These are phyloP conservation scores for Chitala chitala DNA, from an alignment of 2,113 vertebrate genomes.

Conservation along the genomic window DNA sequence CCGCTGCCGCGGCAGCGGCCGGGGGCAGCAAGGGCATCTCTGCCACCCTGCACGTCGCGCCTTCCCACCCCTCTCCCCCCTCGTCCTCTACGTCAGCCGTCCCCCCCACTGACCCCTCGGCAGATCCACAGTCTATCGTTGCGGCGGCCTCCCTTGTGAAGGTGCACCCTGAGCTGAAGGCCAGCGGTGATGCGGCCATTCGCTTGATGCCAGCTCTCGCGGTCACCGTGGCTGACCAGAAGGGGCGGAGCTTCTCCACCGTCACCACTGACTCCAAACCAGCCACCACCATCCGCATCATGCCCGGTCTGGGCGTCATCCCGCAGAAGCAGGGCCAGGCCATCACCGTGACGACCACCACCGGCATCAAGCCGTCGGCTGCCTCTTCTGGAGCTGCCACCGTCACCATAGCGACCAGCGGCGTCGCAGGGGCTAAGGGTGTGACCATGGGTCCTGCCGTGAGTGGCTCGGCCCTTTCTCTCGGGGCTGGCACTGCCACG, in stretches of 20 bases:
- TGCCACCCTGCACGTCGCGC: conserved; percentile 81
- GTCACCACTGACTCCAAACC: conserved; percentile 76
- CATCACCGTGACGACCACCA: conserved; percentile 73
- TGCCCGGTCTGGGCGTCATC: conserved; percentile 88
- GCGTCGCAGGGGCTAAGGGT: conserved; percentile 70
- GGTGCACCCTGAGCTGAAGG: conserved; percentile 74
- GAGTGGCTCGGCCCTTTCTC: conserved; percentile 67
- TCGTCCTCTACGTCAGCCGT: conserved; percentile 59
- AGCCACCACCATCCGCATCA: conserved; percentile 83
- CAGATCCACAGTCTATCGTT: conserved; percentile 50
- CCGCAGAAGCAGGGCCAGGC: conserved; percentile 83
- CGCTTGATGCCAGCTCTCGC: conserved; percentile 90
- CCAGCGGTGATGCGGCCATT: conserved; percentile 70
- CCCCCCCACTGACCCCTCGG: conserved; percentile 44
- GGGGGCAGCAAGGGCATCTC: conserved; percentile 81
- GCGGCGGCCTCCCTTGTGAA: conserved; percentile 68
- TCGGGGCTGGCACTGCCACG: conserved; percentile 72
- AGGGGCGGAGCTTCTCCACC: conserved; percentile 69
- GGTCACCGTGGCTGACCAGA: conserved; percentile 82
- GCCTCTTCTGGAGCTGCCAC: conserved; percentile 67
- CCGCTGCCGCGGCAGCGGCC: conserved; percentile 53
- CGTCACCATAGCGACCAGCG: conserved; percentile 71
- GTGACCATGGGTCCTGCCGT: conserved; percentile 69
- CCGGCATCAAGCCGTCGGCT: conserved; percentile 61
- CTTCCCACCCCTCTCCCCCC: conserved; percentile 65